phyloP scores from a whole-genome alignment of 2,888 invertebrate genomes.

The Lepidocyrtoides sp. region DNA sequence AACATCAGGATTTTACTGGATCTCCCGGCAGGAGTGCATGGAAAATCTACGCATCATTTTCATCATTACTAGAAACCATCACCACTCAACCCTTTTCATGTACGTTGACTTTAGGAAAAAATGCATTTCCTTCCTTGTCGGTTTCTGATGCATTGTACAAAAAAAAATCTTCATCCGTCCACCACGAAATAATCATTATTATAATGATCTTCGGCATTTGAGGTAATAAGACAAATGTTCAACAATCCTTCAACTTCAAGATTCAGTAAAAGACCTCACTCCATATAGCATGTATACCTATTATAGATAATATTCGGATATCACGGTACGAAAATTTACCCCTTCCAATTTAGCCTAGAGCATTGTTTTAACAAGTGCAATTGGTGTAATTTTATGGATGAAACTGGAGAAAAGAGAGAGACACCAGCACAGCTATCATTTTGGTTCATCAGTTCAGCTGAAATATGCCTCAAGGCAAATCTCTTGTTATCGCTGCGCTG shows the following conservation, averaged over 20 bases:
- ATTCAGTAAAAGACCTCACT: background rate
- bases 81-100: constrained; percentile 39
- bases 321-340: background rate
- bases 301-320: background rate
- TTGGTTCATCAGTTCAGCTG: background rate
- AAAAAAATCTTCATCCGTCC: constrained; percentile 3
- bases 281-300: background rate
- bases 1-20: no score
- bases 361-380: constrained; percentile 52
- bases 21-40: background rate
- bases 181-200: constrained; percentile 41
- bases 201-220: constrained; percentile 33
- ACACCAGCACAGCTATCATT: background rate
- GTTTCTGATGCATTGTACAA: background rate
- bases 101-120: background rate
- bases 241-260: constrained; percentile 18
- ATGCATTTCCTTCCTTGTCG: background rate
- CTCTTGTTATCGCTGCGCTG: background rate
- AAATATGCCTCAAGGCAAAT: background rate
- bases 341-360: constrained; percentile 20
- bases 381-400: constrained; percentile 22
- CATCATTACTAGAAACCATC: background rate
- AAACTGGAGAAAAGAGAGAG: constrained; percentile 4
- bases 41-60: constrained; percentile 10
- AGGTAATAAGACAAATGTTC: constrained; percentile 36